These are phyloP conservation scores for Biston stratarius DNA, from an alignment of 2,888 invertebrate genomes.

Conservation along the genomic window DNA sequence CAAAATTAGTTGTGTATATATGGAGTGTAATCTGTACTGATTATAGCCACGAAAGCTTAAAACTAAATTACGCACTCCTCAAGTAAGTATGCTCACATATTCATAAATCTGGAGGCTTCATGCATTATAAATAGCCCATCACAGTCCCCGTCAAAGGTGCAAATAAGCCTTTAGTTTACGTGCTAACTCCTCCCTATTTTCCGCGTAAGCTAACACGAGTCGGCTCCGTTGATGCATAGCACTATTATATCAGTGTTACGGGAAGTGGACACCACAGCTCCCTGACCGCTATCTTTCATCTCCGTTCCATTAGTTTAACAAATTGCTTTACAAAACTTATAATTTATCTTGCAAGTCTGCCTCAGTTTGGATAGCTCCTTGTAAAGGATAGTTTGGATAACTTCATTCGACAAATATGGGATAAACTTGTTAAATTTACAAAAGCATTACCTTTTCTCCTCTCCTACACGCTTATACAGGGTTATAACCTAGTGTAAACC, in stretches of 20 bases:
- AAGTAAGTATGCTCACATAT: neutral
- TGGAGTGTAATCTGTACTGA: too few relatives aligned
- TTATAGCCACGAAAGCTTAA: too few relatives aligned
- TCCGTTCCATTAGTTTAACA: conserved; percentile 69
- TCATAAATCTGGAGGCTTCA: conserved; percentile 6
- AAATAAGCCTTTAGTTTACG: conserved; percentile 39
- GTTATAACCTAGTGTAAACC: too few relatives aligned
- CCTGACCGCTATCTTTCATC: conserved; percentile 66
- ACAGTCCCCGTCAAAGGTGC: conserved; percentile 18
- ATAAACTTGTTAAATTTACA: neutral
- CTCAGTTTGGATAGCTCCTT: conserved; percentile 5
- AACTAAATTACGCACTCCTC: neutral
- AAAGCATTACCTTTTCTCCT: too few relatives aligned
- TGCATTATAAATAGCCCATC: conserved; percentile 23
- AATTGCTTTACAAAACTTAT: conserved; percentile 60
- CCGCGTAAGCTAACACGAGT: conserved; percentile 28
- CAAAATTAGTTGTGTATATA: too few relatives aligned
- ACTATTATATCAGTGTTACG: conserved; percentile 63
- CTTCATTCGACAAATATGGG: neutral
- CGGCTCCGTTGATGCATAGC: conserved; percentile 54
- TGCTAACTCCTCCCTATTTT: conserved; percentile 39
- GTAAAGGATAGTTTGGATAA: conserved; percentile 15
- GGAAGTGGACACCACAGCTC: conserved; percentile 63
- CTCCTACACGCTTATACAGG: too few relatives aligned
- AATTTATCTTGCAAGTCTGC: conserved; percentile 21